phyloP scores from a whole-genome alignment of 2,113 vertebrate species.

The Salminus brasiliensis region DNA sequence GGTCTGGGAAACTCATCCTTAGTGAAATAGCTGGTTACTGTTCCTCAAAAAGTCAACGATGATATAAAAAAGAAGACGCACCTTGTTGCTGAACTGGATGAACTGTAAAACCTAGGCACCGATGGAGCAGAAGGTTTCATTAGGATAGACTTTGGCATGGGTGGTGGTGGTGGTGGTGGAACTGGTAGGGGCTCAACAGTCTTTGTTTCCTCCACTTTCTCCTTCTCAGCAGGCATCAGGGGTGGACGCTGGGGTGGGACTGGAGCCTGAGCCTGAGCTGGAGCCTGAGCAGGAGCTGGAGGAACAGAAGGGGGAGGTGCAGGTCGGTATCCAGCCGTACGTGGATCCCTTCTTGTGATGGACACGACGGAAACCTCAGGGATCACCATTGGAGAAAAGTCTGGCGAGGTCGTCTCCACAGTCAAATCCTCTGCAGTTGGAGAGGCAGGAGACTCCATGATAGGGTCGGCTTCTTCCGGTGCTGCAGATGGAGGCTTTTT shows the following conservation, averaged over 20 bases:
- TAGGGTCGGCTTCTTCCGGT: slow-evolving; percentile 57
- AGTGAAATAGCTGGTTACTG: too few relatives aligned
- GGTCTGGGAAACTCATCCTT: too few relatives aligned
- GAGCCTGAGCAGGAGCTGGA: slow-evolving; percentile 10
- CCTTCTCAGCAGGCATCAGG: slow-evolving; percentile 47
- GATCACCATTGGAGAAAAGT: slow-evolving; percentile 71
- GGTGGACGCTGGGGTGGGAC: slow-evolving; percentile 35
- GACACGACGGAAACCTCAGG: slow-evolving; percentile 79
- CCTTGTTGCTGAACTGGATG: slow-evolving; percentile 76
- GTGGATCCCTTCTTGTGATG: slow-evolving; percentile 87
- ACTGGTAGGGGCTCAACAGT: slow-evolving; percentile 50
- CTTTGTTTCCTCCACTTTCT: slow-evolving; percentile 46
- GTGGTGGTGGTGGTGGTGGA: slow-evolving; percentile 54
- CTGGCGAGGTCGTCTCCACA: slow-evolving; percentile 52
- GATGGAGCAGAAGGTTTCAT: slow-evolving; percentile 83
- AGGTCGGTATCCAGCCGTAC: slow-evolving; percentile 75
- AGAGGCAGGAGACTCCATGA: slow-evolving; percentile 74
- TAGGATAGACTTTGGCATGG: slow-evolving; percentile 87
- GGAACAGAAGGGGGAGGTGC: slow-evolving; percentile 15
- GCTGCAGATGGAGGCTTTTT: slow-evolving; percentile 48
- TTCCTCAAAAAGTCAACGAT: too few relatives aligned
- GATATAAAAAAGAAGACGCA: slow-evolving; percentile 59
- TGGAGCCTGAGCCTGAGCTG: too few relatives aligned
- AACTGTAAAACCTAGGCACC: slow-evolving; percentile 77
- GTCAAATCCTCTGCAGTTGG: slow-evolving; percentile 58